Base-by-base conservation (phyloP, 2,888 invertebrate species). In the Calliscelio sp. region DNA sequence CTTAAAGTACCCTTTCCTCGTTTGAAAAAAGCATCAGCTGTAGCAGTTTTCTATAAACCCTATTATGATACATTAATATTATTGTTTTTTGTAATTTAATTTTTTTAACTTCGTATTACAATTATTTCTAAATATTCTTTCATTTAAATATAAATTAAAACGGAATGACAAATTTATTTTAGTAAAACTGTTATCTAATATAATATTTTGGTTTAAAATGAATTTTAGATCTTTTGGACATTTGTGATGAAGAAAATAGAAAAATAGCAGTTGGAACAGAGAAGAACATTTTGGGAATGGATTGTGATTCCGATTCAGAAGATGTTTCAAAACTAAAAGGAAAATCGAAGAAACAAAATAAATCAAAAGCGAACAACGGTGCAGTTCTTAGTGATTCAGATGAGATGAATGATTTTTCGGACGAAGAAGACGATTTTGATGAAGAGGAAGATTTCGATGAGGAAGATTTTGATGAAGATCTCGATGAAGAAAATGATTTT, bases 11-110 rank as follows among this genome's bases (percentile, higher is more conserved):
- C 99, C 93, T 96, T 96, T 55, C 99, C 99, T 87, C 97, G 96
- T 94, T 99, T 99, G 95, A 99, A 99, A 93, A 99, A 99, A 46
- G 99, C 99, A 86, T 99, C 99, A 84, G 99, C 99, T 46, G 99
- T 99, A 66, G 99, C 99, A 86, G 98, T 98, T 98, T 99, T 99
- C 99, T 99, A 32, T 22, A 41, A 59, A 22, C n/a, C n/a, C n/a
- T n/a, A n/a, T n/a, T n/a, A n/a, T n/a, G n/a, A n/a, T n/a, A n/a
- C n/a, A n/a, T n/a, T n/a, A n/a, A n/a, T n/a, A n/a, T n/a, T n/a
- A n/a, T n/a, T n/a, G n/a, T n/a, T n/a, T n/a, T n/a, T n/a, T n/a
- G n/a, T n/a, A n/a, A n/a, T n/a, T n/a, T n/a, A n/a, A n/a, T n/a
- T n/a, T n/a, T n/a, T n/a, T n/a, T n/a, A n/a, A n/a, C n/a, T n/a